These are phyloP conservation scores for Aurelia sp. DNA, from an alignment of 30 jellyfish, hydroid and myxozoan genomes.

Conservation along the genomic window DNA sequence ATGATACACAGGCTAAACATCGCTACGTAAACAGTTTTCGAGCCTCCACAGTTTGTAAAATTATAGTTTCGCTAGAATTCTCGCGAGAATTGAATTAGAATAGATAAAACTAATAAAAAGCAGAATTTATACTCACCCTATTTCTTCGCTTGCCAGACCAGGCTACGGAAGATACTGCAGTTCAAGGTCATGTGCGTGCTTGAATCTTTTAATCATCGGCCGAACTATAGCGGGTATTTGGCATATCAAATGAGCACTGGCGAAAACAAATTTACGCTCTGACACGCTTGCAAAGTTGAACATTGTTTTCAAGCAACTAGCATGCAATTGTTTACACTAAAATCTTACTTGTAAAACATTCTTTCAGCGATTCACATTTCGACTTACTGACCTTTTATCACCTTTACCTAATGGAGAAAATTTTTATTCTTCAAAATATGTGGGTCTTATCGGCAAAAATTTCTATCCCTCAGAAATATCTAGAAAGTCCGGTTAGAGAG, in stretches of 20 bases:
- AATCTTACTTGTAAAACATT: not conserved
- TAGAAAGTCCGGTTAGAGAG: no score
- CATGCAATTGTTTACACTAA: slow-evolving; percentile 20
- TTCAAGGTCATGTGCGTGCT: not conserved
- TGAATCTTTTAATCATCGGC: not conserved
- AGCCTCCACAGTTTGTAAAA: no score
- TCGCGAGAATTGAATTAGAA: no score
- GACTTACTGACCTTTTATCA: not conserved
- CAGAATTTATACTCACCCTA: not conserved
- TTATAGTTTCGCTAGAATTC: no score
- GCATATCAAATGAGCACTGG: slow-evolving; percentile 15
- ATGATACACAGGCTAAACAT: no score
- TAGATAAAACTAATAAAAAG: no score
- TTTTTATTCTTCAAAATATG: not conserved
- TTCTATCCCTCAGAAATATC: no score
- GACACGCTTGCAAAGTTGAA: no score
- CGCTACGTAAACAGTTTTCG: no score
- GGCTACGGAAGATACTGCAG: not conserved
- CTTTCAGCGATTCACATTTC: no score
- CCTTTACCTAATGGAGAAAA: not conserved
- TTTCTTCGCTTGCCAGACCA: slow-evolving; percentile 17
- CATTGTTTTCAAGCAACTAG: slow-evolving; percentile 13
- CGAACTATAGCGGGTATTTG: slow-evolving; percentile 15
- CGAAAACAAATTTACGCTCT: slow-evolving; percentile 23
- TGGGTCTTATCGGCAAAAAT: not conserved